Percentiles rank a stretch among this genome's conserved stretches.
These are phyloP conservation scores for Aradophagus sp. DNA, from an alignment of 1,140 invertebrate genomes.

Conservation along the genomic window DNA sequence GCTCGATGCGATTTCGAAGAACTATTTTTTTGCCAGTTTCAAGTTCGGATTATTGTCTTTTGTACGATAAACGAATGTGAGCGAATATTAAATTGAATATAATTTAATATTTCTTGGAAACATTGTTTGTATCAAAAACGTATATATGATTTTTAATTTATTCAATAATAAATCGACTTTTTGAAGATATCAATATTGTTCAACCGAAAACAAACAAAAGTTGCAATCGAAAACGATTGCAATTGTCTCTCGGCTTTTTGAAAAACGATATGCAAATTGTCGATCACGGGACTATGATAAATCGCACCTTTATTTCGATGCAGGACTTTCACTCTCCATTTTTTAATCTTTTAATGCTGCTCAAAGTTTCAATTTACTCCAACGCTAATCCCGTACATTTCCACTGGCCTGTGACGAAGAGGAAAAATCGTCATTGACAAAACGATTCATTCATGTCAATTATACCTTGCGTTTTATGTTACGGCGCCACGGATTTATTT, in stretches of 20 bases:
- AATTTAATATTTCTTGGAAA: too few species aligned
- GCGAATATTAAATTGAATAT: too few species aligned
- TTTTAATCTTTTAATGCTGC: conserved; percentile 30
- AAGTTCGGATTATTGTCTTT: too few species aligned
- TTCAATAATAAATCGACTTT: too few species aligned
- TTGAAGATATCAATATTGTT: not conserved
- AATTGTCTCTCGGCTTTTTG: not conserved
- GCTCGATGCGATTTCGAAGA: too few species aligned
- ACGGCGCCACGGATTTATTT: conserved; percentile 24
- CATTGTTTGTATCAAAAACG: too few species aligned
- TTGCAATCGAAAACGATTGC: not conserved
- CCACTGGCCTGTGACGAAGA: too few species aligned
- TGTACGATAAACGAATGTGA: too few species aligned
- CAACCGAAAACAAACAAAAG: not conserved
- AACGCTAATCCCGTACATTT: conserved; percentile 8
- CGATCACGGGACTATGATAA: conserved; percentile 15
- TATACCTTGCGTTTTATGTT: conserved; percentile 27
- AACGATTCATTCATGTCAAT: conserved; percentile 39
- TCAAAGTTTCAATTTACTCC: conserved; percentile 37
- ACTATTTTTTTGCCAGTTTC: too few species aligned
- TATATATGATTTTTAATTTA: too few species aligned
- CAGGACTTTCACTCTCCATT: conserved; percentile 37
- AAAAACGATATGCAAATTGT: conserved; percentile 20
- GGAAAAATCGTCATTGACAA: conserved; percentile 32
- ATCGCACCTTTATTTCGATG: conserved; percentile 10